Evolutionary conservation across 2,797 vertebrate genomes (phyloP), one percentile per base, ranked within the genome.

Genomic region (Anguilla obscura): DNA sequence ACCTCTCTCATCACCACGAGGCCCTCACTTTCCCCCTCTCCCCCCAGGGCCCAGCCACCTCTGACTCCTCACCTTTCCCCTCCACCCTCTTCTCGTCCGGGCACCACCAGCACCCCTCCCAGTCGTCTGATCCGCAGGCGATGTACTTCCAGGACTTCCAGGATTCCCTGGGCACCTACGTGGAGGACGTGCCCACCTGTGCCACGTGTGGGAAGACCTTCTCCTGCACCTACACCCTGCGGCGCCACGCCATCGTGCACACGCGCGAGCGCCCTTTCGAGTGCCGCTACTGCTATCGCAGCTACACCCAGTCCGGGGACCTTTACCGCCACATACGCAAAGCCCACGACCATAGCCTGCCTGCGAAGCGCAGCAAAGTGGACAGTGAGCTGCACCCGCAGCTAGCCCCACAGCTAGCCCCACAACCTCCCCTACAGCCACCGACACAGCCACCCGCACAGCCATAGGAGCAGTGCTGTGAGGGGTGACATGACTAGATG

Each of bases 281-380:
- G 92, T 99, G 98, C 87, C 97, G 97, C 87, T 99, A 98, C 92
- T 99, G 98, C 91, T 97, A 98, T 90, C 96, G 98, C 71, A 98
- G 98, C 93, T 99, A 99, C 94, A 99, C 98, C 0, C 98, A 99
- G 88, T 98, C 98, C 0, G 98, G 98, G 1, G 98, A 99, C 94
- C 94, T 99, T 60, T 99, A 99, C 91, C 95, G 98, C 69, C 98
- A 99, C 90, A 98, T 99, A 90, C 97, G 98, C 60, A 99, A 99
- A 91, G 97, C 97, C 4, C 98, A 99, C 54, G 97, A 98, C 69
- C 96, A 97, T 66, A 96, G 96, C 0, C 91, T 96, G 85, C 94
- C 96, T 0, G 93, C 96, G 87, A 98, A 98, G 91, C 97, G 97
- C 88, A 96, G 93, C 92, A 96, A 97, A 90, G 92, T 91, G 0